A percentile compares a stretch with the other conserved stretches of the same genome.
phyloP scores from a whole-genome alignment of 2,113 vertebrate species.

The Hippocampus barbouri region DNA sequence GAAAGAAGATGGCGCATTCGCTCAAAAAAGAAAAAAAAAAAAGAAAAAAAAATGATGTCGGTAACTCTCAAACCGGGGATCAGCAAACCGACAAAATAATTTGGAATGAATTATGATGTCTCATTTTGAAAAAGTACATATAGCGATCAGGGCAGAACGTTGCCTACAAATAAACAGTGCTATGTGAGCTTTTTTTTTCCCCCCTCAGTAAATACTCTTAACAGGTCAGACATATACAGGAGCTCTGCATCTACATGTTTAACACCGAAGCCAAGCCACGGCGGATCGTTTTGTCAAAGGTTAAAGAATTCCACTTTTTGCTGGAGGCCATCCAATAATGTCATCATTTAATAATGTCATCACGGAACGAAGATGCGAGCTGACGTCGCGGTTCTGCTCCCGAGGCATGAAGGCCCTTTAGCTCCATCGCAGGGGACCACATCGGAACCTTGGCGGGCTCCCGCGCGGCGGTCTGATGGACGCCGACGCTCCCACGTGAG shows the following conservation, averaged over 20 bases:
- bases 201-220: too few species aligned
- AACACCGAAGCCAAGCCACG: background rate
- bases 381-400: slow-evolving; percentile 7
- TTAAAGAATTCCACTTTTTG: background rate
- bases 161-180: too few species aligned
- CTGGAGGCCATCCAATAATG: background rate
- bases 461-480: slow-evolving; percentile 37
- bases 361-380: background rate
- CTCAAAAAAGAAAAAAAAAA: too few species aligned
- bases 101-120: too few species aligned
- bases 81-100: too few species aligned
- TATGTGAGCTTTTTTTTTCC: too few species aligned
- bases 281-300: background rate
- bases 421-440: slow-evolving; percentile 31
- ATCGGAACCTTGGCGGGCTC: slow-evolving; percentile 32
- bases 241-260: background rate
- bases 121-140: too few species aligned
- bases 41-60: too few species aligned
- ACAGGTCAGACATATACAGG: too few species aligned
- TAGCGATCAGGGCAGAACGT: too few species aligned
- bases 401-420: slow-evolving; percentile 36
- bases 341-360: background rate
- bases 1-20: background rate
- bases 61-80: too few species aligned
- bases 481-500: slow-evolving; percentile 3